A percentile compares a stretch with the other conserved stretches of the same genome.
Conservation (phyloP, 2,113 vertebrate genomes). For the Rattus norvegicus region DNA sequence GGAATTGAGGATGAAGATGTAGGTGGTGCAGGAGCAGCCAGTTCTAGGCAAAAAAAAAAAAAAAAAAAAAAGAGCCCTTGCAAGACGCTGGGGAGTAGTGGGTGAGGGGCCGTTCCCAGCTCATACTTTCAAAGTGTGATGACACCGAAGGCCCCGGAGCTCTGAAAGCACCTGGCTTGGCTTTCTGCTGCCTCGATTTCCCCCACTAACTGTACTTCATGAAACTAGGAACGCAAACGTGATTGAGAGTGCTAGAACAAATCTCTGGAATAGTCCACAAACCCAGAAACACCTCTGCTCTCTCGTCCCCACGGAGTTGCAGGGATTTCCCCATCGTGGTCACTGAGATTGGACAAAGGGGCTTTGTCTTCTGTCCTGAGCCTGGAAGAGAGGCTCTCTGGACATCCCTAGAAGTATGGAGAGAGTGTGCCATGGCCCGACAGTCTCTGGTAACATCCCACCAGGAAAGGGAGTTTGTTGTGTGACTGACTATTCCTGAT, state of each 20-base stretch:
- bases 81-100: neutral
- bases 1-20: neutral
- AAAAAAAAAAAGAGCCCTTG: neutral
- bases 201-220: constrained; percentile 60
- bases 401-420: neutral
- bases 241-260: constrained; percentile 31
- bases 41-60: neutral
- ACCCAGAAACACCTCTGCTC: constrained; percentile 71
- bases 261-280: constrained; percentile 64
- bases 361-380: constrained; percentile 30
- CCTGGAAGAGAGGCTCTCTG: neutral
- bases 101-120: neutral
- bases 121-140: neutral
- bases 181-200: neutral
- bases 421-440: neutral
- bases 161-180: neutral
- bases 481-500: neutral
- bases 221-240: constrained; percentile 63
- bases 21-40: neutral
- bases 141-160: neutral
- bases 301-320: constrained; percentile 56
- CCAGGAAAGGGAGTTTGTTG: neutral
- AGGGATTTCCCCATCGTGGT: constrained; percentile 64
- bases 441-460: neutral
- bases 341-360: constrained; percentile 68